phyloP scores from a whole-genome alignment of 2,888 invertebrate species.

The Ptycholaimellus sp. region DNA sequence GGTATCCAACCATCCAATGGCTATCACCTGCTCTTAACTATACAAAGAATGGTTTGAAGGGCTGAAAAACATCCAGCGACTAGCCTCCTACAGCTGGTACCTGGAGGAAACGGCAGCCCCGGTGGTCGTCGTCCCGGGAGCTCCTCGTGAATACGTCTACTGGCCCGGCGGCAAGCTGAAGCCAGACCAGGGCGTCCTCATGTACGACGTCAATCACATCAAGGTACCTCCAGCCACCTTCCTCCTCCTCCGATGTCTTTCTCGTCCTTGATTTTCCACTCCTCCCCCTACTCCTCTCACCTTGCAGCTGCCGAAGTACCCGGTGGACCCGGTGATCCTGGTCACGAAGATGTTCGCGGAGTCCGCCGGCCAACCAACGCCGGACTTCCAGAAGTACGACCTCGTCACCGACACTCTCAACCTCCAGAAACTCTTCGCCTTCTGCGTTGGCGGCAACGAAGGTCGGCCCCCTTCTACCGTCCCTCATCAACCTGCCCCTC shows the following conservation, averaged over 20 bases:
- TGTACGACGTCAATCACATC: conserved; percentile 23
- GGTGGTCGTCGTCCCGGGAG: conserved; percentile 19
- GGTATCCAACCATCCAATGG: background rate
- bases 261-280: no score
- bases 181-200: conserved; percentile 21
- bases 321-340: conserved; percentile 20
- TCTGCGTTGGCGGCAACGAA: conserved; percentile 4
- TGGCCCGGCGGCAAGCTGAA: conserved; percentile 22
- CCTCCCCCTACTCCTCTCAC: background rate
- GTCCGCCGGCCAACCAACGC: conserved; percentile 19
- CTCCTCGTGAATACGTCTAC: conserved; percentile 17
- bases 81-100: conserved; percentile 24
- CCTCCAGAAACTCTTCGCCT: conserved; percentile 24
- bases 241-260: no score
- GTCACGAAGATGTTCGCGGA: conserved; percentile 16
- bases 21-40: background rate
- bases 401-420: conserved; percentile 25
- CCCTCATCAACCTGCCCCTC: no score
- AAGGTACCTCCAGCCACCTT: no score
- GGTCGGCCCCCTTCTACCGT: no score
- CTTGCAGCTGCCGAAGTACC: conserved; percentile 13
- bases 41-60: conserved; percentile 9
- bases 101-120: conserved; percentile 20
- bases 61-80: conserved; percentile 20
- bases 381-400: conserved; percentile 22